Percentiles rank a stretch among this genome's conserved stretches.
Conservation (phyloP, 2,888 invertebrate genomes). For the Germaria angustata region DNA sequence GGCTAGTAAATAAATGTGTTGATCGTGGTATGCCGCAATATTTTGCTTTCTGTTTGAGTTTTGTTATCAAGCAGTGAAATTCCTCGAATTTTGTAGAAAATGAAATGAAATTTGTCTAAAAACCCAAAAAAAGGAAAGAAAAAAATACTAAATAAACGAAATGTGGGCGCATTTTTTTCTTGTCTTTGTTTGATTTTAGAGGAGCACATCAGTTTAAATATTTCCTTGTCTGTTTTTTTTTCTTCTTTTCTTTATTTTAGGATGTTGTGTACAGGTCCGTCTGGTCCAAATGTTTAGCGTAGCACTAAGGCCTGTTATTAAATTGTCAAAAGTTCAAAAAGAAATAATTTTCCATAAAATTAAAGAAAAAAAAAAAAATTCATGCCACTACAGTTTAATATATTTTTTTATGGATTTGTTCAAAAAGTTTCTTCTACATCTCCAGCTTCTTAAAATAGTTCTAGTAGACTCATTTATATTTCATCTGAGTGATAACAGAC, state of each 20-base stretch:
- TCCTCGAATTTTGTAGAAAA: slow-evolving; percentile 69
- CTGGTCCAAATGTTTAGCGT: slow-evolving; percentile 53
- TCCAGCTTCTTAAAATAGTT: slow-evolving; percentile 36
- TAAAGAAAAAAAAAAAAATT: slow-evolving; percentile 51
- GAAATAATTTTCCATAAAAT: slow-evolving; percentile 69
- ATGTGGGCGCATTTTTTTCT: slow-evolving; percentile 67
- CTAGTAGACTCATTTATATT: background rate
- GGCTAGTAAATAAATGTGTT: slow-evolving; percentile 33
- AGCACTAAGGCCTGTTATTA: slow-evolving; percentile 76
- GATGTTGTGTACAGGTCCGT: background rate
- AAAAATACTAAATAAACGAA: background rate
- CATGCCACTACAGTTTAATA: slow-evolving; percentile 67
- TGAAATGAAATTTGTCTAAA: slow-evolving; percentile 70
- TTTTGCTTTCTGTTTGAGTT: slow-evolving; percentile 38
- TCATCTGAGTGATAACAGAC: background rate
- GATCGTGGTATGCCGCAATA: slow-evolving; percentile 67
- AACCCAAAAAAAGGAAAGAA: slow-evolving; percentile 12
- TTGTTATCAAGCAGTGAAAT: slow-evolving; percentile 67
- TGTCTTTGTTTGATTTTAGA: slow-evolving; percentile 29
- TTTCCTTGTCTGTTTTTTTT: slow-evolving; percentile 35
- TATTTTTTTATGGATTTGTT: background rate
- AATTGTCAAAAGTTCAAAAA: slow-evolving; percentile 79
- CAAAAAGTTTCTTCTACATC: background rate
- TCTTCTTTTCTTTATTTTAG: background rate
- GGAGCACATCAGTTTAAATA: slow-evolving; percentile 37